These are phyloP conservation scores for Pardalotus punctatus DNA, from an alignment of 2,113 vertebrate genomes.

Conservation along the genomic window DNA sequence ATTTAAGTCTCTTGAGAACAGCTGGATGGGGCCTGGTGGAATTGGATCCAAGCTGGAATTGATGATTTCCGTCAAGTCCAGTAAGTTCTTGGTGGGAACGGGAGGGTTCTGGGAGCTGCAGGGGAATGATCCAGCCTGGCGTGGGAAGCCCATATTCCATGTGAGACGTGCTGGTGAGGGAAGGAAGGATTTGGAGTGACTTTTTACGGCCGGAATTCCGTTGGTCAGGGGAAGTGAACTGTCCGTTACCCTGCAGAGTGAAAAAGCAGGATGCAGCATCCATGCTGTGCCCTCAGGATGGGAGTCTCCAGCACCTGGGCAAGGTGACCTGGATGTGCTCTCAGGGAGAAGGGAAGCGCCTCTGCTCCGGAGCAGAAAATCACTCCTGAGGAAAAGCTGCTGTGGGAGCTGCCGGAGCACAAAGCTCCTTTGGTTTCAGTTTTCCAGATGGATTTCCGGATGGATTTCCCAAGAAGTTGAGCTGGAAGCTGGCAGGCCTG, in stretches of 20 bases:
- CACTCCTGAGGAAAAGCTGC: not conserved
- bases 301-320: not conserved
- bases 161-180: not conserved
- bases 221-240: not conserved
- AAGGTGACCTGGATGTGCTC: not conserved
- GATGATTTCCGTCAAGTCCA: not conserved
- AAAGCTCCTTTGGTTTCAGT: not conserved
- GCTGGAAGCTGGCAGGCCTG: not conserved
- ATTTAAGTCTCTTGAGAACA: conserved; percentile 56
- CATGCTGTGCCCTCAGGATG: not conserved
- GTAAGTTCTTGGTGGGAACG: not conserved
- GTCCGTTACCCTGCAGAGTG: not conserved
- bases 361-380: not conserved
- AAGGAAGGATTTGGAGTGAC: not conserved
- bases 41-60: not conserved
- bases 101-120: not conserved
- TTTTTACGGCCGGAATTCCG: accelerated
- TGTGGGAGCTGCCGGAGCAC: not conserved
- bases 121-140: not conserved
- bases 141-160: accelerated
- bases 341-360: not conserved
- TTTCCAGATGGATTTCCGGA: not conserved
- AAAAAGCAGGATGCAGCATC: not conserved
- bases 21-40: not conserved
- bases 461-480: not conserved